Conservation (phyloP, 2,797 vertebrate genomes). For the Poeciliopsis gracilis region DNA sequence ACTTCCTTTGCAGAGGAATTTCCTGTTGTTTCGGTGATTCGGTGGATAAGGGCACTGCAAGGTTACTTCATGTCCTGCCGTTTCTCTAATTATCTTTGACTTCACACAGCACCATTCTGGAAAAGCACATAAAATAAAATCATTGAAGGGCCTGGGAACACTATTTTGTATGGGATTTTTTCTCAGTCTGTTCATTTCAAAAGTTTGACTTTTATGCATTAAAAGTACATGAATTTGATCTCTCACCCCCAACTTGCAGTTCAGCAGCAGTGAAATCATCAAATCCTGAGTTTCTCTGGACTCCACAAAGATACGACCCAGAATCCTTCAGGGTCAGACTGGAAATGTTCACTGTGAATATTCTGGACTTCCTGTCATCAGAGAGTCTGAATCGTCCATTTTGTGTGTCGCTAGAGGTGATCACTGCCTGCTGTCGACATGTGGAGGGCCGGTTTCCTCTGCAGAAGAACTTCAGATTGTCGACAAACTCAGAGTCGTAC, state of each 20-base stretch:
- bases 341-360: conserved; percentile 47
- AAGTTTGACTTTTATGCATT: not conserved
- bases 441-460: conserved; percentile 19
- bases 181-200: not conserved
- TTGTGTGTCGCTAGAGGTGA: not conserved
- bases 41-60: conserved; percentile 44
- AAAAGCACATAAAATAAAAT: not conserved
- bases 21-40: conserved; percentile 26
- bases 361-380: not conserved
- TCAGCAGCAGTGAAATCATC: not conserved
- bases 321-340: conserved; percentile 39
- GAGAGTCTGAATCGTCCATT: conserved; percentile 9
- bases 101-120: conserved; percentile 52
- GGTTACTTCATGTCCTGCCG: conserved; percentile 1
- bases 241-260: not conserved
- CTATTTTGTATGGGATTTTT: not conserved
- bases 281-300: not conserved
- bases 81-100: not conserved
- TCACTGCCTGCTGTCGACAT: not conserved
- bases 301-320: conserved; percentile 47
- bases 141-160: not conserved
- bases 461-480: conserved; percentile 57
- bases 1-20: conserved; percentile 57
- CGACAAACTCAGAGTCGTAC: not conserved
- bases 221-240: not conserved